phyloP scores from a whole-genome alignment of 2,797 vertebrate genomes.

The Cercopithecus diana region DNA sequence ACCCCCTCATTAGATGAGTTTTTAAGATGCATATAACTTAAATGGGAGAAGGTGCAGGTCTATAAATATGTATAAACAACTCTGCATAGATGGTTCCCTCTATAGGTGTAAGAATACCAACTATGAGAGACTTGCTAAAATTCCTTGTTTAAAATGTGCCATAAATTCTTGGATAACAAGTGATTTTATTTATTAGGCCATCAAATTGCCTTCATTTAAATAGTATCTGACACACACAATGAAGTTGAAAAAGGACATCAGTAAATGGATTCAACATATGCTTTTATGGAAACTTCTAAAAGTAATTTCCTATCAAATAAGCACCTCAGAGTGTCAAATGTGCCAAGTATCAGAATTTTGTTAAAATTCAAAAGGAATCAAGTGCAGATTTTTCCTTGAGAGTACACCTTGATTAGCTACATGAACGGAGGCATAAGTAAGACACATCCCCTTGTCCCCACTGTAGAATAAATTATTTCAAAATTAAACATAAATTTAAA shows the following conservation, averaged over 20 bases:
- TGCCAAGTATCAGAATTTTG: conserved; percentile 32
- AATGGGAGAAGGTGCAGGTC: background rate
- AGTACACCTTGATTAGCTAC: conserved; percentile 51
- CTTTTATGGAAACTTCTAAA: conserved; percentile 62
- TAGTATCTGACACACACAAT: background rate
- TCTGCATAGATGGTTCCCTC: background rate
- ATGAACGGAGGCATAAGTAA: conserved; percentile 26
- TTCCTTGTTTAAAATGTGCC: conserved; percentile 4
- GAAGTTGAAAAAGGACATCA: conserved; percentile 26
- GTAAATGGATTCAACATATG: conserved; percentile 47
- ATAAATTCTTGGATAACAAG: background rate
- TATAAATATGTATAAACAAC: background rate
- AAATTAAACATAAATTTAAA: conserved; percentile 68
- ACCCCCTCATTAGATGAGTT: background rate
- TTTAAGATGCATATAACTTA: background rate
- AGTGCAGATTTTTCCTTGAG: conserved; percentile 25
- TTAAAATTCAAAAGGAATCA: conserved; percentile 61
- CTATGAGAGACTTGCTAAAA: background rate
- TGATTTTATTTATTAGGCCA: conserved; percentile 63
- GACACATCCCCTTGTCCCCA: background rate
- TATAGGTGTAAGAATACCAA: background rate
- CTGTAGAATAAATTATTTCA: conserved; percentile 42
- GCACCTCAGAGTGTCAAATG: conserved; percentile 34
- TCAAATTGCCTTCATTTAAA: conserved; percentile 44
- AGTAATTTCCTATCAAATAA: conserved; percentile 61